Evolutionary conservation across 2,888 invertebrate genomes (phyloP), one percentile per base, ranked within the genome.

Genomic region (Hololepta plana): DNA sequence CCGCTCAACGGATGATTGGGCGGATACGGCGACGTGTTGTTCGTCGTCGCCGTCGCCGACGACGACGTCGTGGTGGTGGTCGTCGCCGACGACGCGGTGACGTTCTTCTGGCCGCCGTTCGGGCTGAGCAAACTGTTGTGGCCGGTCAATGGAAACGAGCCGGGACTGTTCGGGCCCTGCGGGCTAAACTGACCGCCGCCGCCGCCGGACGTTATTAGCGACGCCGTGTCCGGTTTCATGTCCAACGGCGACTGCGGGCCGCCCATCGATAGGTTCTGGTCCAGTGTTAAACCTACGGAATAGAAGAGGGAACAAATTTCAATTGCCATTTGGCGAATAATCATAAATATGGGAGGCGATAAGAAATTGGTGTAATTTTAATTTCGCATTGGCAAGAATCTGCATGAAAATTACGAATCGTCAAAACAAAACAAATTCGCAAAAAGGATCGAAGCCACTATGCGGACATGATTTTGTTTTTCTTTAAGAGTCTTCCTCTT

Each of bases 1-100:
- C 84, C 85, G 47, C 85, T 84, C 23, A 91, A 61, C 7, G 90
- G 90, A 58, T 91, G 90, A 55, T 88, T 88, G 10, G 88, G 88
- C 26, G 90, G 90, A 59, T 85, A 88, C 7, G 69, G 63, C 15
- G 66, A 59, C 30, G 60, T 61, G n/a, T n/a, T n/a, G n/a, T n/a
- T n/a, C n/a, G n/a, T n/a, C n/a, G n/a, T n/a, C n/a, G n/a, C n/a
- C n/a, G n/a, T n/a, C n/a, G n/a, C n/a, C n/a, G n/a, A n/a, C 12
- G 12, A 21, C 20, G 24, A 24, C 15, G 65, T 58, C 31, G 59
- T 60, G 20, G 59, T 55, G 29, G 60, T 58, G 26, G 62, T 59
- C 29, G n/a, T n/a, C 12, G 12, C 24, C 20, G 24, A 24, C 15
- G 65, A 59, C 31, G 59, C 60, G 20, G 59, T 55, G 29, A 60